Evolutionary conservation across 92 coral and sea anemone species (phyloP), one percentile per base, ranked within the genome.

Genomic region (Epizoanthus ramosus): DNA sequence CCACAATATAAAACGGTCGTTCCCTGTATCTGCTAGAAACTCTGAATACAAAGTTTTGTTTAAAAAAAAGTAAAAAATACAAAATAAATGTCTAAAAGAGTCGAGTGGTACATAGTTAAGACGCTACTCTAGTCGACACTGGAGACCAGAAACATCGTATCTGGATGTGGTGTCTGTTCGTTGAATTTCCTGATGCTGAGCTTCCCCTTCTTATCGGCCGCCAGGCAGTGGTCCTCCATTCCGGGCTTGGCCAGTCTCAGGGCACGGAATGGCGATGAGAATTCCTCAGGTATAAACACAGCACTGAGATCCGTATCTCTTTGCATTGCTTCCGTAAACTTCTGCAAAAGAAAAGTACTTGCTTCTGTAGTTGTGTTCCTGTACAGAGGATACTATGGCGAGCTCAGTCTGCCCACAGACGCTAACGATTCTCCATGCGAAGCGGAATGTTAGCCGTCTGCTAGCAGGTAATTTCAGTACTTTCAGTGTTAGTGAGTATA

Each of bases 141-240:
- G 23, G 80, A 33, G n/a, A 75, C 31, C 37, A 75, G 9, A 75
- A 75, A 75, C 52, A 75, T 18, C 19, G 80, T 75, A 3, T 57
- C 80, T 31, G 80, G 80, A 23, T 75, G 67, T 37, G 80, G 80
- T 15, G 41, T 58, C 33, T 75, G 54, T 53, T 22, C 8, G 18
- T 31, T 33, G n/a, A 75, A 3, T 17, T 16, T 37, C 50, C 6
- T 75, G n/a, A 75, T 17, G 23, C 80, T 75, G 28, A 75, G 43
- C 22, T 50, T 57, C 3, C 80, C 80, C 17, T 75, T 75, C 33
- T 17, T 28, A 33, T 75, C 21, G 41, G 80, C 80, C 22, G 80
- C 80, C 19, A 75, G 58, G 28, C 80, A 57, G 45, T 75, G 39
- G 28, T 75, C 22, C 60, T 75, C 80, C 3, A 57, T 31, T 9